Conservation (phyloP, 2,888 invertebrate genomes). For the Ceratothoa steindachneri region DNA sequence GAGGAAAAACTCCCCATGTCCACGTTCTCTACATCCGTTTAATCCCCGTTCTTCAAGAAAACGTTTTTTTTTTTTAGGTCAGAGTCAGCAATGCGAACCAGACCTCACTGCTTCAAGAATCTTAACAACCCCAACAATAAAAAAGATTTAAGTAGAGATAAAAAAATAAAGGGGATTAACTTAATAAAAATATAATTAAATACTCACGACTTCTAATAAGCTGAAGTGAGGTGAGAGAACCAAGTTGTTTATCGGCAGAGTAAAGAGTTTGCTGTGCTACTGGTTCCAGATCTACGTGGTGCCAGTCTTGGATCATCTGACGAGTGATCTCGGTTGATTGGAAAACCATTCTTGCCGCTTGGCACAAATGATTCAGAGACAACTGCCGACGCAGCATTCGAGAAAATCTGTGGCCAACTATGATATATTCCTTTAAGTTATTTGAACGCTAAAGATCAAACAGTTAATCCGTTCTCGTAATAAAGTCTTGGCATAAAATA, state of each 20-base stretch:
- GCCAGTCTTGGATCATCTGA: conserved; percentile 57
- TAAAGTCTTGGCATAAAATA: not conserved
- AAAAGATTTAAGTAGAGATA: too few relatives aligned
- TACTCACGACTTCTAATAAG: conserved; percentile 33
- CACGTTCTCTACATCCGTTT: too few relatives aligned
- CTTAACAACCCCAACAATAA: too few relatives aligned
- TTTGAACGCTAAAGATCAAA: not conserved
- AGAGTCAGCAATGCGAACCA: too few relatives aligned
- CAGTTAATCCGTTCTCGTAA: not conserved
- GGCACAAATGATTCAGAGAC: conserved; percentile 56
- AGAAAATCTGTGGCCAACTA: conserved; percentile 55
- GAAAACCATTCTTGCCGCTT: conserved; percentile 55
- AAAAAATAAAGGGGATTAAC: too few relatives aligned
- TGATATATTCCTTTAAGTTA: too few relatives aligned
- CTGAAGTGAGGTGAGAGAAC: conserved; percentile 29
- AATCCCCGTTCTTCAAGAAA: too few relatives aligned
- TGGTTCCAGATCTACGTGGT: conserved; percentile 53
- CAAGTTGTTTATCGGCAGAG: conserved; percentile 35
- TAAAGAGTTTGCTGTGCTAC: conserved; percentile 53
- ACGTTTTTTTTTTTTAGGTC: too few relatives aligned
- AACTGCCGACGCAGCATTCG: conserved; percentile 55
- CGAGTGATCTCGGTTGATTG: conserved; percentile 54
- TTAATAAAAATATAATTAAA: not conserved
- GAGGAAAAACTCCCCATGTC: too few relatives aligned
- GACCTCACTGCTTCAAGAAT: too few relatives aligned